phyloP scores from a whole-genome alignment of 1,140 invertebrate genomes.

The Megalopta genalis region DNA sequence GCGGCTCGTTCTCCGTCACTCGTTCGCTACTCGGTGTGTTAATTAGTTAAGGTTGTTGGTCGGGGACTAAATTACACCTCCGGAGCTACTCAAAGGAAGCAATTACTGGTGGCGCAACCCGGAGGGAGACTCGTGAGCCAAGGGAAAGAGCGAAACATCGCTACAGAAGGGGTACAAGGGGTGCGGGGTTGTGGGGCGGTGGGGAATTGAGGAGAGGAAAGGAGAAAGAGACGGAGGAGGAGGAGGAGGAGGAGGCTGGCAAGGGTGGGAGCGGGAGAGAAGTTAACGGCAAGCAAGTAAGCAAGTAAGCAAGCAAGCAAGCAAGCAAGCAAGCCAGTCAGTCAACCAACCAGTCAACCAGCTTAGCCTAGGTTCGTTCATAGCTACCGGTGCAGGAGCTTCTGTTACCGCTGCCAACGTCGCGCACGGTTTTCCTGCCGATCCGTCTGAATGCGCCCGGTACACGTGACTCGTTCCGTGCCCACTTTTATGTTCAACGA shows the following conservation, averaged over 20 bases:
- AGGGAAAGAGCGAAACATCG: conserved; percentile 43
- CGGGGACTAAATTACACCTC: conserved; percentile 80
- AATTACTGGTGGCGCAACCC: conserved; percentile 79
- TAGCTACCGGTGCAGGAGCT: conserved; percentile 52
- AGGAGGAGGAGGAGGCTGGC: conserved; percentile 2
- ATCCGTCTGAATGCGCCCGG: conserved; percentile 69
- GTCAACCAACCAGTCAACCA: conserved; percentile 18
- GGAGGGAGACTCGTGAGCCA: conserved; percentile 70
- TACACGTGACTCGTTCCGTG: conserved; percentile 63
- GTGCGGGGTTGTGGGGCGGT: conserved; percentile 33
- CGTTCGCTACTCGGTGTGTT: conserved; percentile 78
- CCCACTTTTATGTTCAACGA: conserved; percentile 68
- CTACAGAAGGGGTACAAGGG: neutral
- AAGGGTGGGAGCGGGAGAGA: conserved; percentile 8
- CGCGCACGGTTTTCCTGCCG: conserved; percentile 57
- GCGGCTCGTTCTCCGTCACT: conserved; percentile 72
- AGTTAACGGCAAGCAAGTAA: conserved; percentile 50
- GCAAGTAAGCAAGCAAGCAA: conserved; percentile 56
- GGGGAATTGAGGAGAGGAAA: conserved; percentile 37
- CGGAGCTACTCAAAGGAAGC: conserved; percentile 80
- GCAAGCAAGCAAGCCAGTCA: conserved; percentile 54
- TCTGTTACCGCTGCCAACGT: conserved; percentile 54
- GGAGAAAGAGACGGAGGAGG: neutral
- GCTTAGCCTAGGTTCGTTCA: conserved; percentile 24
- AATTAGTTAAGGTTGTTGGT: conserved; percentile 81